A percentile compares a stretch with the other conserved stretches of the same genome.
These are phyloP conservation scores for Tinea trinotella DNA, from an alignment of 2,888 invertebrate species.

Conservation along the genomic window DNA sequence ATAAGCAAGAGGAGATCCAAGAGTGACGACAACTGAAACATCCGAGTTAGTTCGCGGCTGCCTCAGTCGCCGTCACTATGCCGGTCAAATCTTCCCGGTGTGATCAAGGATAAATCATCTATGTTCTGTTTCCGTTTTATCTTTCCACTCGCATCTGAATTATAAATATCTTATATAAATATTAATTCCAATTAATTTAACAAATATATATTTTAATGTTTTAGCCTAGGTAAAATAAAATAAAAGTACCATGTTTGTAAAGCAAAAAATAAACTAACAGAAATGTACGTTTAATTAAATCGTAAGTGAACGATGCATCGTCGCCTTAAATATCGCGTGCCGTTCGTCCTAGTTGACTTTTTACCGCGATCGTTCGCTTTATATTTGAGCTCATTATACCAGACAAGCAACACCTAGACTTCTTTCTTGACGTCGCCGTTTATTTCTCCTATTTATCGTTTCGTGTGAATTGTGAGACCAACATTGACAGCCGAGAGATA, in stretches of 20 bases:
- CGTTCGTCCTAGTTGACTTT: slow-evolving; percentile 23
- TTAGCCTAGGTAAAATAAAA: too few species aligned
- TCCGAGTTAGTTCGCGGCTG: too few species aligned
- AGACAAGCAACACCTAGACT: slow-evolving; percentile 19
- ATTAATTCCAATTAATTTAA: too few species aligned
- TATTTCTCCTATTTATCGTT: slow-evolving; percentile 23
- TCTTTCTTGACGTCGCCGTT: not conserved
- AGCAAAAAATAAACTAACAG: slow-evolving; percentile 1
- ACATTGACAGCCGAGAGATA: slow-evolving; percentile 27
- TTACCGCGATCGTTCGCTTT: slow-evolving; percentile 29
- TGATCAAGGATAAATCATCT: too few species aligned
- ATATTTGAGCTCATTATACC: slow-evolving; percentile 35
- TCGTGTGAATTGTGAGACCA: slow-evolving; percentile 30
- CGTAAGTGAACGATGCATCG: slow-evolving; percentile 20
- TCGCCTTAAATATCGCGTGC: slow-evolving; percentile 34
- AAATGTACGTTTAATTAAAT: slow-evolving; percentile 20
- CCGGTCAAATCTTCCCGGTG: too few species aligned
- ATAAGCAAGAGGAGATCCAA: too few species aligned
- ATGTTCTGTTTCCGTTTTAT: too few species aligned
- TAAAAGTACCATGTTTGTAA: not conserved
- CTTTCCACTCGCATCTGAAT: too few species aligned
- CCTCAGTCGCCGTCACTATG: too few species aligned
- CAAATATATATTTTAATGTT: too few species aligned
- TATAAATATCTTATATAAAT: too few species aligned
- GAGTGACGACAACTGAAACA: too few species aligned